Conservation (phyloP, 2,797 vertebrate species). For the Rachycentron canadum region DNA sequence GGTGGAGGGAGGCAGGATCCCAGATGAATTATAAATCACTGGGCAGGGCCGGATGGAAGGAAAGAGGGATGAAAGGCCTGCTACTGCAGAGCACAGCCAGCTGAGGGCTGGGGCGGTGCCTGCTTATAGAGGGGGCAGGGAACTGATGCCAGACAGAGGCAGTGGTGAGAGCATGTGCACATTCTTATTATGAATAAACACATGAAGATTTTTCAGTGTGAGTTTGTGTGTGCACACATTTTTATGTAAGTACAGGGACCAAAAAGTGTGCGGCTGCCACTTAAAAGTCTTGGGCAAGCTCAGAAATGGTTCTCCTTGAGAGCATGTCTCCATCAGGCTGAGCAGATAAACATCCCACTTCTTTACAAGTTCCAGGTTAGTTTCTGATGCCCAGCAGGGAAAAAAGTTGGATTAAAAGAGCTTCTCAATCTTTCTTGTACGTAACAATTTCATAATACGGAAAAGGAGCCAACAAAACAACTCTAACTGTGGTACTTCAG, state of each 20-base stretch:
- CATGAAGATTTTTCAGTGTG: neutral
- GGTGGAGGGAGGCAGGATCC: constrained; percentile 81
- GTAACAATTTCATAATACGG: neutral
- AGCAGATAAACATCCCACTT: neutral
- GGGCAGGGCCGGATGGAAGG: constrained; percentile 81
- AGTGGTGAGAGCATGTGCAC: constrained; percentile 40
- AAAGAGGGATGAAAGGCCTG: constrained; percentile 79
- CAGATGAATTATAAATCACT: constrained; percentile 89
- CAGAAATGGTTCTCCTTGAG: neutral
- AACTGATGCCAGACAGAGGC: constrained; percentile 65
- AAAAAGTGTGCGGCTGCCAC: neutral
- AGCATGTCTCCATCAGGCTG: neutral
- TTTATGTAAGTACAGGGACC: neutral
- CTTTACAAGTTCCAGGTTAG: neutral
- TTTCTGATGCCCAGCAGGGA: neutral
- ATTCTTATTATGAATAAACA: constrained; percentile 7
- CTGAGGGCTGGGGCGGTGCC: constrained; percentile 78
- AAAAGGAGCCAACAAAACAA: neutral
- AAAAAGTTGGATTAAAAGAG: neutral
- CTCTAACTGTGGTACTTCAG: neutral
- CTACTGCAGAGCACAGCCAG: constrained; percentile 74
- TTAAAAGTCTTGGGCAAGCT: constrained; percentile 12
- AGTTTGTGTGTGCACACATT: constrained; percentile 12
- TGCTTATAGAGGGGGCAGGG: constrained; percentile 74
- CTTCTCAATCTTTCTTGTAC: neutral